phyloP scores from a whole-genome alignment of 1,140 invertebrate genomes.

The Lepidurus packardi region DNA sequence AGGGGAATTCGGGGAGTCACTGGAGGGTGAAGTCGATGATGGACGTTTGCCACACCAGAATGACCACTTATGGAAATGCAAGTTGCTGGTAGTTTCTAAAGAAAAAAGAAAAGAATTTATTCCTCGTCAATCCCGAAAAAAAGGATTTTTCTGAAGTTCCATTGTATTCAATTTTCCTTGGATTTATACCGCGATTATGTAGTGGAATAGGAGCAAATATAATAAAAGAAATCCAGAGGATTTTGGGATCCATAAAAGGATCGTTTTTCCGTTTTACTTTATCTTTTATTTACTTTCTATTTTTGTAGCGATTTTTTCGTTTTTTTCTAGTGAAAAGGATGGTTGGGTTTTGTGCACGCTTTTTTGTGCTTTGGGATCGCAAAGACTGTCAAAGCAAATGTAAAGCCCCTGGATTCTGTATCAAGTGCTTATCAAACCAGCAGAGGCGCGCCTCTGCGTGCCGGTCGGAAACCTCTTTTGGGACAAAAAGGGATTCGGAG shows the following conservation, averaged over 20 bases:
- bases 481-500: background rate
- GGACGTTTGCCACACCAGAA: constrained; percentile 10
- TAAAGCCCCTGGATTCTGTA: background rate
- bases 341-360: background rate
- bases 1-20: background rate
- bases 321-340: background rate
- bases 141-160: too few species aligned
- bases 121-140: too few species aligned
- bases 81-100: background rate
- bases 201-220: too few species aligned
- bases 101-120: background rate
- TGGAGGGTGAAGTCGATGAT: background rate
- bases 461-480: background rate
- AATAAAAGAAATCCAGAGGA: too few species aligned
- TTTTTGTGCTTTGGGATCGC: background rate
- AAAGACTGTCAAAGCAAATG: background rate
- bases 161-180: too few species aligned
- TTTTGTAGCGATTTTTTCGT: background rate
- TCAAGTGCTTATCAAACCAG: constrained; percentile 18
- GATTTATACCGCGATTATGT: too few species aligned
- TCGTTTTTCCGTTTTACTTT: too few species aligned
- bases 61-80: constrained; percentile 19
- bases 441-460: background rate
- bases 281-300: too few species aligned
- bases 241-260: too few species aligned